Evolutionary conservation across 2,113 vertebrate species (phyloP).

Genomic region (Laticauda colubrina): DNA sequence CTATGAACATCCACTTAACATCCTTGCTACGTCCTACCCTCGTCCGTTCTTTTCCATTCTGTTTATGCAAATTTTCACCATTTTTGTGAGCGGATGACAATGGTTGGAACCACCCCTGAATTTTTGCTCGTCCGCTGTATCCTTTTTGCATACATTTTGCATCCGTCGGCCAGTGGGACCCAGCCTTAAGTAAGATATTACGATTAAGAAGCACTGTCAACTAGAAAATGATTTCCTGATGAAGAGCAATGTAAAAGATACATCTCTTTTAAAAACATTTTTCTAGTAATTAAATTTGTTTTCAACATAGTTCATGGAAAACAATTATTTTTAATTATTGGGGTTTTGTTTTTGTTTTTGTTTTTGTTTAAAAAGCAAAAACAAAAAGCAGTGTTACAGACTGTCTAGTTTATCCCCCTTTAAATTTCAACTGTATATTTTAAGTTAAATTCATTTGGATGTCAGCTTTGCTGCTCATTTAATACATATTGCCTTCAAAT

Average conservation of each 20-base stretch:
- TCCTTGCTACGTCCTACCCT: too few relatives aligned
- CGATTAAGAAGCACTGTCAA: constrained; percentile 16
- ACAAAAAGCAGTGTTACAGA: constrained; percentile 25
- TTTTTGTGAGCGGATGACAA: too few relatives aligned
- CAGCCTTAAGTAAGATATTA: neutral
- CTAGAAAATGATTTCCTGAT: neutral
- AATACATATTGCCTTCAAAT: constrained; percentile 43
- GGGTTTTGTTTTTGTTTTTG: neutral
- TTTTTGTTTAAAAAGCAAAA: constrained; percentile 23
- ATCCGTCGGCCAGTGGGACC: too few relatives aligned
- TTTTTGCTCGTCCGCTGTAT: too few relatives aligned
- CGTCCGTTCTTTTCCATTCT: too few relatives aligned
- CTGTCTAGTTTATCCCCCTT: neutral
- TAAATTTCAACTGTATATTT: constrained; percentile 14
- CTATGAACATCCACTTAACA: too few relatives aligned
- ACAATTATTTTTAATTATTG: neutral
- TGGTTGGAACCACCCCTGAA: too few relatives aligned
- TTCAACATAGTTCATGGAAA: neutral
- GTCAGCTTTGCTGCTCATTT: constrained; percentile 43
- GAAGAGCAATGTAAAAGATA: neutral
- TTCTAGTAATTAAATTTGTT: neutral
- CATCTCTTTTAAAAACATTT: constrained; percentile 2
- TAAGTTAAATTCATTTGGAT: constrained; percentile 29
- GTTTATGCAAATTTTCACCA: too few relatives aligned
- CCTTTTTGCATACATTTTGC: too few relatives aligned